These are phyloP conservation scores for Scolanthus callimorphus DNA, from an alignment of 92 coral and sea anemone species.

Conservation along the genomic window DNA sequence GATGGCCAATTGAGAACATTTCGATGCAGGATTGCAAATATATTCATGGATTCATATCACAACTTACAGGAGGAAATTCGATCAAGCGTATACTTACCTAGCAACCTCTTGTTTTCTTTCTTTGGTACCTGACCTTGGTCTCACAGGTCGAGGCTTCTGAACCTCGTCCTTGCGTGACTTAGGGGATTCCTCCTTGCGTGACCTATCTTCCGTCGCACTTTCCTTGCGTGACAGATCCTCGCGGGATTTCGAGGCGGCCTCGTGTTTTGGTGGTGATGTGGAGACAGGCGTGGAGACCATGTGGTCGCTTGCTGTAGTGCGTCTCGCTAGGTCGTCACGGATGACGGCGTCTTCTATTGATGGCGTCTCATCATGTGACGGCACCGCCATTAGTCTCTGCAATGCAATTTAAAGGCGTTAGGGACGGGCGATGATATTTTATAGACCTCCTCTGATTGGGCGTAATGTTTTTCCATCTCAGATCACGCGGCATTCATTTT, in stretches of 20 bases:
- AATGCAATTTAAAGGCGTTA: background rate
- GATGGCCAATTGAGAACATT: too few species aligned
- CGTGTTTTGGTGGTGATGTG: background rate
- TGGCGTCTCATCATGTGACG: conserved; percentile 37
- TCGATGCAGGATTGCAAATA: too few species aligned
- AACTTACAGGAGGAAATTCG: too few species aligned
- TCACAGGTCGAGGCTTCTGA: background rate
- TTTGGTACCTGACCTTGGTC: background rate
- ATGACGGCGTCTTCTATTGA: conserved; percentile 5
- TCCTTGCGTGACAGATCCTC: background rate
- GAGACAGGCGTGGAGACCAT: background rate
- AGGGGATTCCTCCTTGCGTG: background rate
- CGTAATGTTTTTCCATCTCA: too few species aligned
- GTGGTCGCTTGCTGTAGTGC: conserved; percentile 18
- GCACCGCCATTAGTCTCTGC: conserved; percentile 75
- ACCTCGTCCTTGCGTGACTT: background rate
- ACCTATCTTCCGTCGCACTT: background rate
- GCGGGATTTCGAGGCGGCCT: background rate
- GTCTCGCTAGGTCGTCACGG: conserved; percentile 4
- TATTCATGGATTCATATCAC: too few species aligned
- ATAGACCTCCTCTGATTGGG: too few species aligned
- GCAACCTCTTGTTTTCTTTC: background rate
- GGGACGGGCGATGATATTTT: too few species aligned
- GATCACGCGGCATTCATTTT: too few species aligned
- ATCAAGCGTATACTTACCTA: too few species aligned